phyloP scores from a whole-genome alignment of 2,888 invertebrate genomes.

The Hartigia nigra region DNA sequence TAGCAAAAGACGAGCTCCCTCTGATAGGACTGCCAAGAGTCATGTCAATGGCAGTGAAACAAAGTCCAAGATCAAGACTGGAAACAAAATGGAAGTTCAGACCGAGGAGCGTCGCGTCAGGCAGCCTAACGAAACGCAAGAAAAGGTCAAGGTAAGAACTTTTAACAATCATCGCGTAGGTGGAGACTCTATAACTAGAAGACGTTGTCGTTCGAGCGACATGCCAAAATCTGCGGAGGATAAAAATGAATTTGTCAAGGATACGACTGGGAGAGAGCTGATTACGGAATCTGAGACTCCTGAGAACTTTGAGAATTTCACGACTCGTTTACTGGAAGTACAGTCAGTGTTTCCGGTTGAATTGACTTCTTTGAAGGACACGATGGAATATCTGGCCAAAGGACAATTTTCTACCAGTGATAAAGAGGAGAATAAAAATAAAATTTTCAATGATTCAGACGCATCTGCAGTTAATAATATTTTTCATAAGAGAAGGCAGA shows the following conservation, averaged over 20 bases:
- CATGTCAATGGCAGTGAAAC: not conserved
- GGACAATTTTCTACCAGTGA: constrained; percentile 16
- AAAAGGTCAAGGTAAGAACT: not conserved
- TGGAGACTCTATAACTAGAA: not conserved
- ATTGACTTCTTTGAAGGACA: constrained; percentile 17
- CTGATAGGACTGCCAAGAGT: not conserved
- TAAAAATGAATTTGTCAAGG: not conserved
- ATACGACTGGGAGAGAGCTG: not conserved
- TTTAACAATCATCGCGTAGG: not conserved
- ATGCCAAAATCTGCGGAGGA: not conserved
- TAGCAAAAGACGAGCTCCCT: not conserved
- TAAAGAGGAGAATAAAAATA: constrained; percentile 6
- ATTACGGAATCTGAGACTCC: not conserved
- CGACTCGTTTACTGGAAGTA: not conserved
- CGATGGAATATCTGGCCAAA: constrained; percentile 28
- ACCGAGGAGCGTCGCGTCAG: not conserved
- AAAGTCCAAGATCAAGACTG: not conserved
- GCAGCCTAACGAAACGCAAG: not conserved
- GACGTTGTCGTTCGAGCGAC: not conserved
- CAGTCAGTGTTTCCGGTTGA: not conserved
- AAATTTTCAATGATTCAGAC: not conserved
- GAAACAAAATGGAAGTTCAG: not conserved
- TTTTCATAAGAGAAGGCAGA: constrained; percentile 8
- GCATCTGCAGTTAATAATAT: not conserved
- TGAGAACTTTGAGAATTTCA: not conserved